Conservation (phyloP, 2,888 invertebrate genomes). For the Ennomos fuscantarius region DNA sequence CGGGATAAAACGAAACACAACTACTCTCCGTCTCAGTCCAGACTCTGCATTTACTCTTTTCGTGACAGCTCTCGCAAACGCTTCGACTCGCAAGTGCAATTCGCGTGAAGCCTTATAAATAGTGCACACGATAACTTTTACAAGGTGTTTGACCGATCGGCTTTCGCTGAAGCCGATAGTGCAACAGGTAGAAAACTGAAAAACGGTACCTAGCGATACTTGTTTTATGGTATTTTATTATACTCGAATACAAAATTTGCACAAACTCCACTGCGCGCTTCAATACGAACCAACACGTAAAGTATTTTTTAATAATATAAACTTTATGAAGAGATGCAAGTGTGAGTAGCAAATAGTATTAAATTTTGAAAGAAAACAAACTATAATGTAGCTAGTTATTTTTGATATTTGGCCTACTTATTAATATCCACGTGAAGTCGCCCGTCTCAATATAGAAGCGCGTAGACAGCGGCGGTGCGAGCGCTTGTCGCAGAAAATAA, state of each 20-base stretch:
- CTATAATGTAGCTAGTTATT: conserved; percentile 27
- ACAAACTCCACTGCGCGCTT: not conserved
- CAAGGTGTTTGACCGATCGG: conserved; percentile 40
- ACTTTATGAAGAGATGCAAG: conserved; percentile 10
- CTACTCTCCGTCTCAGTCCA: conserved; percentile 12
- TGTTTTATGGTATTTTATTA: conserved; percentile 13
- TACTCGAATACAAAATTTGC: conserved; percentile 8
- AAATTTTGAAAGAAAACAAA: conserved; percentile 34
- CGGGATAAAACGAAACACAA: conserved; percentile 20
- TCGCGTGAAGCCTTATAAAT: conserved; percentile 27
- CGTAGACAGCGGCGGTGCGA: not conserved
- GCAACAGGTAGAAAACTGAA: conserved; percentile 47
- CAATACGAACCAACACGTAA: not conserved
- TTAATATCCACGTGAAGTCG: conserved; percentile 21
- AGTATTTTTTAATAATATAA: not conserved
- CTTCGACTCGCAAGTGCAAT: conserved; percentile 24
- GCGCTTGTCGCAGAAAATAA: conserved; percentile 10
- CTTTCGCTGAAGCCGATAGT: conserved; percentile 36
- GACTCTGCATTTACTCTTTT: conserved; percentile 15
- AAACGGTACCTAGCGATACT: conserved; percentile 15
- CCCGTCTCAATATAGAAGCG: conserved; percentile 5
- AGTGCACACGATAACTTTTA: conserved; percentile 31
- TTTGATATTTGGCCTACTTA: conserved; percentile 35
- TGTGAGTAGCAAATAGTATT: conserved; percentile 11
- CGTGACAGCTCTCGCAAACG: conserved; percentile 11